Percentiles rank a stretch among this genome's conserved stretches.
These are phyloP conservation scores for Epinotia demarniana DNA, from an alignment of 2,888 invertebrate genomes.

Conservation along the genomic window DNA sequence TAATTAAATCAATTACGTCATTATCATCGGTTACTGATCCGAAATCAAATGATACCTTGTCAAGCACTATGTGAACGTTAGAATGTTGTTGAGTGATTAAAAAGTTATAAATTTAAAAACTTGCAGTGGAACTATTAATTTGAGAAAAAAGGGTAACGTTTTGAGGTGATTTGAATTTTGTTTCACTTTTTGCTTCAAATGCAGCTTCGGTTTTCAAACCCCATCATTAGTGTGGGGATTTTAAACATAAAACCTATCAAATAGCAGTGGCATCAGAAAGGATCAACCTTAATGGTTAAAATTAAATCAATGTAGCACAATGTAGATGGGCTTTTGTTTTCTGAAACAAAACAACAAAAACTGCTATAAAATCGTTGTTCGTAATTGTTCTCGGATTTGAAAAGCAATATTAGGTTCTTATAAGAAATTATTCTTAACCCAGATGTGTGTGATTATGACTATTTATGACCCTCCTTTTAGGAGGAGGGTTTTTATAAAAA, in stretches of 20 bases:
- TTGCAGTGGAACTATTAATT: slow-evolving; percentile 31
- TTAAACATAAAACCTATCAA: slow-evolving; percentile 37
- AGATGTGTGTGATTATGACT: background rate
- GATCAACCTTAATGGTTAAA: slow-evolving; percentile 27
- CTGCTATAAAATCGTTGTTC: background rate
- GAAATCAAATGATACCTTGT: slow-evolving; percentile 62
- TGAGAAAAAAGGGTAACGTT: slow-evolving; percentile 32
- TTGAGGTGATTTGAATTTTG: slow-evolving; percentile 37
- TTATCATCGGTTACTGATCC: slow-evolving; percentile 54
- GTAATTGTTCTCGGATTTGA: slow-evolving; percentile 2
- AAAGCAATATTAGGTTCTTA: background rate
- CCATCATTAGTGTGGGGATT: slow-evolving; percentile 36
- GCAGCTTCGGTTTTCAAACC: slow-evolving; percentile 28
- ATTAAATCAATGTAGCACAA: slow-evolving; percentile 24
- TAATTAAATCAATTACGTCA: slow-evolving; percentile 55
- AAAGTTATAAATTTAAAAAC: slow-evolving; percentile 36
- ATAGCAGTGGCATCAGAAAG: slow-evolving; percentile 26
- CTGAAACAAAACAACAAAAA: slow-evolving; percentile 6
- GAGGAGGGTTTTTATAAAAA: background rate
- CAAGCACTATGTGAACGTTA: slow-evolving; percentile 46
- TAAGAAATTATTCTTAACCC: slow-evolving; percentile 1
- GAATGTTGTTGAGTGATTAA: slow-evolving; percentile 46
- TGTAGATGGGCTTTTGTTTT: slow-evolving; percentile 2
- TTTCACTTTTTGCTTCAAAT: slow-evolving; percentile 29
- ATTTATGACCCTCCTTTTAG: background rate